phyloP scores from a whole-genome alignment of 2,113 vertebrate species.

The Xiphias gladius region DNA sequence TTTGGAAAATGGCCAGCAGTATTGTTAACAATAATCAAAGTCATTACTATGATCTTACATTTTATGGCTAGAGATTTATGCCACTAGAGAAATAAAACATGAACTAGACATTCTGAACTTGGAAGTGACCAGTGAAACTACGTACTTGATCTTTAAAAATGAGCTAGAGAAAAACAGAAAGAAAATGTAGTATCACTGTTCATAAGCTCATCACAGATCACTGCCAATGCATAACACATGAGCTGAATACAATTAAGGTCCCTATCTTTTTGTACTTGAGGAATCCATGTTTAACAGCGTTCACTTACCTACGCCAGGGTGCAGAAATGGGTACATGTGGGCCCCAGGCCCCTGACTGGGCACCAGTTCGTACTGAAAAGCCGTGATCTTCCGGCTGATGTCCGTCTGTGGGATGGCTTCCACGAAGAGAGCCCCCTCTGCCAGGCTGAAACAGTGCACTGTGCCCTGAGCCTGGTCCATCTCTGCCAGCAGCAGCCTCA shows the following conservation, averaged over 20 bases:
- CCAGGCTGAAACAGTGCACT: constrained; percentile 88
- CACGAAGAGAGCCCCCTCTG: constrained; percentile 91
- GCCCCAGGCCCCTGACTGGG: constrained; percentile 75
- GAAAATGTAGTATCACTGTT: neutral
- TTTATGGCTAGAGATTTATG: neutral
- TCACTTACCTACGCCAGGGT: constrained; percentile 62
- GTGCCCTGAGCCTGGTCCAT: constrained; percentile 78
- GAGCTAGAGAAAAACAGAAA: neutral
- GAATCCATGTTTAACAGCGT: neutral
- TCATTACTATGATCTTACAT: neutral
- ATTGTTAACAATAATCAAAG: neutral
- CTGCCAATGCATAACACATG: neutral
- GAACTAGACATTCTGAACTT: neutral
- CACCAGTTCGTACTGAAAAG: constrained; percentile 94
- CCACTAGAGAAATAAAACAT: neutral
- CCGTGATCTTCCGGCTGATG: constrained; percentile 92
- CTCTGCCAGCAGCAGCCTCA: constrained; percentile 90
- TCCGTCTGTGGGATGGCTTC: constrained; percentile 91
- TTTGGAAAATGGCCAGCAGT: neutral
- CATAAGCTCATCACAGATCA: too few species aligned
- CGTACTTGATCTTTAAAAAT: neutral
- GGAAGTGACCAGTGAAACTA: neutral
- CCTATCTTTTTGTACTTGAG: neutral
- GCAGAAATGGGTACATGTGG: constrained; percentile 80
- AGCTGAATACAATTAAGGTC: neutral